Base-by-base conservation (phyloP, 2,113 vertebrate species). In the Sapajus apella region DNA sequence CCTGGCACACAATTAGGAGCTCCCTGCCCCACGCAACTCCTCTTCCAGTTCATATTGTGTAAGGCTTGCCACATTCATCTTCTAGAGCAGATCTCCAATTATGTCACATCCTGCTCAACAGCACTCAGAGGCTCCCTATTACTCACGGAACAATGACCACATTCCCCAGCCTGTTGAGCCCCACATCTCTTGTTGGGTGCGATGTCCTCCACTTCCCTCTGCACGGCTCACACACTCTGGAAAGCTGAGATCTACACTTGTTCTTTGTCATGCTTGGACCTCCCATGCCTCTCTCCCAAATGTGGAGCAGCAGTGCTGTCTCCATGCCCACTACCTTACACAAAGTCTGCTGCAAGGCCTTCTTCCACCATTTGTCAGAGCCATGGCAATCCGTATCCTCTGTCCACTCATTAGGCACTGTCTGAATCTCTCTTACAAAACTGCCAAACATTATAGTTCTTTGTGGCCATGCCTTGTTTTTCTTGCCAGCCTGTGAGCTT, bases 291-390 rank as follows among this genome's bases (percentile, higher is more conserved):
- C 91, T 3, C 16, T 52, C 13, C 17, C n/a, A 68, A 4, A 6
- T 1, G 6, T 0, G 8, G 37, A 70, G 18, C 13, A 3, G 18
- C 30, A 17, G 1, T 37, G 35, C 13, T 45, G 4, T 73, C n/a
- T 50, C 27, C 37, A n/a, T 25, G 35, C 43, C 58, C 35, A 18
- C 43, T 3, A 3, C 2, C 58, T 23, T 35, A 14, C 37, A 9
- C 72, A 3, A 1, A 14, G 37, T 37, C 66, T 56, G 8, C 23
- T 16, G 23, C 23, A 40, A 55, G n/a, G 17, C 47, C 45, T 8
- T 14, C 2, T 8, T 58, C 13, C 21, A 27, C 17, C 32, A 40
- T 21, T 30, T 61, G 50, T 64, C 30, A 73, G 43, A 77, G 43
- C 40, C 14, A 21, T 2, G 3, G 4, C 4, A n/a, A 16, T 66